Conservation (phyloP, 2,113 vertebrate species). For the Chaetura pelagica region DNA sequence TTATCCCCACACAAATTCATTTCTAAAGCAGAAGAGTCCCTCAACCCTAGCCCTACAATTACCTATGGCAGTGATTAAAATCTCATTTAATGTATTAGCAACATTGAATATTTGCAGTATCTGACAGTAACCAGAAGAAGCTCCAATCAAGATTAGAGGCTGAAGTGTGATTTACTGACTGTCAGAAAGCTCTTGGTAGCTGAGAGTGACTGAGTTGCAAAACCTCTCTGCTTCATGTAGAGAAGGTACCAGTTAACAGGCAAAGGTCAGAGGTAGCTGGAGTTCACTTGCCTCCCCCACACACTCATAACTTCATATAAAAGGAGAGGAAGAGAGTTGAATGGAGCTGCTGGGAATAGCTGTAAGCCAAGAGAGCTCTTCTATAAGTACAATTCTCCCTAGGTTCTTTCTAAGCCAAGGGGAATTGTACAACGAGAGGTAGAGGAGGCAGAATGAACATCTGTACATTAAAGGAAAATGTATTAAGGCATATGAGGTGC, state of each 20-base stretch:
- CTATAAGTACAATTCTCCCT: background rate
- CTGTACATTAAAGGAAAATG: background rate
- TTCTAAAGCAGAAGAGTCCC: background rate
- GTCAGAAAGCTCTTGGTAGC: conserved; percentile 5
- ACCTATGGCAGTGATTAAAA: background rate
- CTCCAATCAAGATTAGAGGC: background rate
- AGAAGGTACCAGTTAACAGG: background rate
- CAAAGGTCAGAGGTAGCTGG: conserved; percentile 30
- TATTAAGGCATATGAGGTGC: background rate
- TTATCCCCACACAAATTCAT: background rate
- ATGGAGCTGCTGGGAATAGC: background rate
- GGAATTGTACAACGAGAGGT: background rate
- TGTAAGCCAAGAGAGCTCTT: background rate
- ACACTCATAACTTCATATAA: background rate
- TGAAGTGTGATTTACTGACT: conserved; percentile 14
- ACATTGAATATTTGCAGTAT: background rate
- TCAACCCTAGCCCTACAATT: background rate
- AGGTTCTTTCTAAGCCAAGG: background rate
- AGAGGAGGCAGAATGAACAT: background rate
- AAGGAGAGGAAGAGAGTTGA: background rate
- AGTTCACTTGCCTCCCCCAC: conserved; percentile 1
- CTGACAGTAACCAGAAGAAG: conserved; percentile 15
- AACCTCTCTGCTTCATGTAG: background rate
- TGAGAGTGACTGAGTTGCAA: background rate
- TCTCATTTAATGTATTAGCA: background rate